Evolutionary conservation across 2,888 invertebrate species (phyloP), one percentile per base, ranked within the genome.

Genomic region (Cataglyphis albicans): DNA sequence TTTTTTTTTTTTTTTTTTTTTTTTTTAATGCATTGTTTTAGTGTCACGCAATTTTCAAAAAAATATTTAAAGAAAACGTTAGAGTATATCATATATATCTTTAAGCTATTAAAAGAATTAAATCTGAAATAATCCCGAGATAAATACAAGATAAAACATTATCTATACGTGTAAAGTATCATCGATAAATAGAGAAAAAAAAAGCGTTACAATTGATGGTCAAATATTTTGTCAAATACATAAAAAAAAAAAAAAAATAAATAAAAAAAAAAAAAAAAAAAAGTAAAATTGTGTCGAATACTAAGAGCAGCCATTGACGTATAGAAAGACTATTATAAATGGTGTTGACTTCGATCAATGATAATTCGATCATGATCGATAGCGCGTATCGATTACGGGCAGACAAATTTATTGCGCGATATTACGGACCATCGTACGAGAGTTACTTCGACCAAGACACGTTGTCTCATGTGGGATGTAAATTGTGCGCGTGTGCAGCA

Each of bases 401-500:
- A 52, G 48, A 64, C 35, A 18, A 12, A 67, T 67, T 67, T 55
- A 76, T 38, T n/a, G 29, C 68, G 21, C 55, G n/a, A 67, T 59
- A 41, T 44, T 57, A 44, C 57, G 44, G 32, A 29, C 41, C 41
- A 21, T 70, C 70, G 57, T 48, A 15, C 38, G 29, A 52, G 21
- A 52, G 41, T 38, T 57, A 15, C 32, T 59, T 57, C 25, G 21
- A 44, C 44, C 55, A 55, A 55, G 55, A 21, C 41, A 52, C 70
- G 82, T 12, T 12, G 15, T 75, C 35, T 32, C 57, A 25, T 25
- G 57, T 32, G 44, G 35, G 48, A 67, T 44, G 63, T 18, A 61
- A 63, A 74, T 55, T 81, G 25, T 25, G 48, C 74, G 59, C 57
- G 76, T 65, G 44, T 59, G 78, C 57, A 44, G 55, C 70, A 67